A percentile compares a stretch with the other conserved stretches of the same genome.
Evolutionary conservation across 2,888 invertebrate species (phyloP).

Genomic region (Diarsia rubi): DNA sequence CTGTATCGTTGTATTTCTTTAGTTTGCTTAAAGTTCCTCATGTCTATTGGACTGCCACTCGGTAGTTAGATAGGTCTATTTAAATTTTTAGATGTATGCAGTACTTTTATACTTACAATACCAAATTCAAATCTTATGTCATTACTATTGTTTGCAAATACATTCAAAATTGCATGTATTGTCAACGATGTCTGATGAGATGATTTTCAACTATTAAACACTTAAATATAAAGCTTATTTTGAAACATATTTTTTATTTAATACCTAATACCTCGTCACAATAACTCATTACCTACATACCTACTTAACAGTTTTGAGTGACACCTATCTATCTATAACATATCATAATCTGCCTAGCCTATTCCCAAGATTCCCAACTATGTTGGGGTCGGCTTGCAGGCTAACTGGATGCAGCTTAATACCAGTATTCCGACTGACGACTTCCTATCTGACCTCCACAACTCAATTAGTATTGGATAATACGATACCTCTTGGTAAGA

Average conservation of each 20-base stretch:
- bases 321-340: background rate
- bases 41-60: constrained; percentile 64
- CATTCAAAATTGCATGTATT: constrained; percentile 63
- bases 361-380: too few relatives aligned
- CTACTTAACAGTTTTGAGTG: constrained; percentile 19
- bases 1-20: constrained; percentile 55
- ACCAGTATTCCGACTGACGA: too few relatives aligned
- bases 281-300: constrained; percentile 17
- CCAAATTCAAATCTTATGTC: constrained; percentile 47
- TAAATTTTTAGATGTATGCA: constrained; percentile 43
- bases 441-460: too few relatives aligned
- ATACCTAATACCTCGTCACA: constrained; percentile 9
- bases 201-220: constrained; percentile 60
- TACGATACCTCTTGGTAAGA: too few relatives aligned
- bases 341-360: too few relatives aligned
- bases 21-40: constrained; percentile 74
- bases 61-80: constrained; percentile 60
- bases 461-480: too few relatives aligned
- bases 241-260: constrained; percentile 54
- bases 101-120: constrained; percentile 55
- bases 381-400: too few relatives aligned
- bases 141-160: constrained; percentile 54
- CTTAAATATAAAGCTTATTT: constrained; percentile 69
- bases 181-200: constrained; percentile 65
- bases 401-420: too few relatives aligned